These are phyloP conservation scores for Mesitornis unicolor DNA, from an alignment of 2,113 vertebrate genomes.

Conservation along the genomic window DNA sequence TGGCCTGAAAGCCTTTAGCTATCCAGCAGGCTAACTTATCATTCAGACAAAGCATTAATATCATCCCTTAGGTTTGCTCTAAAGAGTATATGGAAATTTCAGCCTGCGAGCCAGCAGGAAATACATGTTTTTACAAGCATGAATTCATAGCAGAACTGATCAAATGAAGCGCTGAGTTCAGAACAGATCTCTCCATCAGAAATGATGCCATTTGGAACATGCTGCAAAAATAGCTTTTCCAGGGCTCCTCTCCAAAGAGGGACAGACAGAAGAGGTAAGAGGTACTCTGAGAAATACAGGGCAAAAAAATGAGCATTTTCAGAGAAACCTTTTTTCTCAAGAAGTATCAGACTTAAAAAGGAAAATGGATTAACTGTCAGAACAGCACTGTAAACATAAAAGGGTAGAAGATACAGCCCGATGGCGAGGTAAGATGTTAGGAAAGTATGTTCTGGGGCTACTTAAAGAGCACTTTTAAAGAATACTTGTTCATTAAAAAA, in stretches of 20 bases:
- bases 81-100: constrained; percentile 4
- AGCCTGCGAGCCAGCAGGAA: not conserved
- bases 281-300: not conserved
- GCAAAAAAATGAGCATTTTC: not conserved
- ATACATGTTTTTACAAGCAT: constrained; percentile 3
- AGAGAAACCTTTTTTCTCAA: not conserved
- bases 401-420: not conserved
- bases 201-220: not conserved
- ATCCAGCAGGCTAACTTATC: not conserved
- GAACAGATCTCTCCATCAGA: not conserved
- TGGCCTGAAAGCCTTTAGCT: not conserved
- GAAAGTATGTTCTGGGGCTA: not conserved
- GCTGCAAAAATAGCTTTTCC: not conserved
- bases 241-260: not conserved
- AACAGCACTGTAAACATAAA: not conserved
- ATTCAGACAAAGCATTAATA: not conserved
- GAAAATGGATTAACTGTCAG: not conserved
- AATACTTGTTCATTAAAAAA: not conserved
- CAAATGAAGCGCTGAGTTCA: not conserved
- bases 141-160: not conserved
- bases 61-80: not conserved
- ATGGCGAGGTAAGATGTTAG: not conserved
- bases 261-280: not conserved
- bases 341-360: not conserved
- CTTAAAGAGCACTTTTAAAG: not conserved